A percentile compares a stretch with the other conserved stretches of the same genome.
Conservation (phyloP, 2,888 invertebrate genomes). For the Eilema sororculum region DNA sequence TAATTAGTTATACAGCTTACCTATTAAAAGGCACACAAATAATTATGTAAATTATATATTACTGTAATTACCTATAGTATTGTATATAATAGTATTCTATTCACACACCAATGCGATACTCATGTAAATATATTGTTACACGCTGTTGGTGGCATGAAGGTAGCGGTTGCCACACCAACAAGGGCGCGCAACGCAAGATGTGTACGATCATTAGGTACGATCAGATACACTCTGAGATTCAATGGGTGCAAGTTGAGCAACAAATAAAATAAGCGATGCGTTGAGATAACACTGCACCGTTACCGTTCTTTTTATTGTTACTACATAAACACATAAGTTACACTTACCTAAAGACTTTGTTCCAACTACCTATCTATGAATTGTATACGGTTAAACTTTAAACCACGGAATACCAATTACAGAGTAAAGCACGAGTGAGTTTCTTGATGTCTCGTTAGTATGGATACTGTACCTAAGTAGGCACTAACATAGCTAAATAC, state of each 20-base stretch:
- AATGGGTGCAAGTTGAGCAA: background rate
- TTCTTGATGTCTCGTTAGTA: too few species aligned
- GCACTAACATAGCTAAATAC: too few species aligned
- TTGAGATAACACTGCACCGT: background rate
- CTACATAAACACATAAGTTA: too few species aligned
- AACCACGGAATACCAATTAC: too few species aligned
- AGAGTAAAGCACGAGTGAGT: too few species aligned
- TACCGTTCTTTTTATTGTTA: background rate
- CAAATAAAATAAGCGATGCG: slow-evolving; percentile 8
- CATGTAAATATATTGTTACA: background rate
- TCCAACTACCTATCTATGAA: too few species aligned
- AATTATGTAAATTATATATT: slow-evolving; percentile 10
- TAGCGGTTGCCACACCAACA: background rate
- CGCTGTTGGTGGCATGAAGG: background rate
- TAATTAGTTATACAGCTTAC: background rate
- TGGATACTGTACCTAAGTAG: too few species aligned
- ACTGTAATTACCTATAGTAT: background rate
- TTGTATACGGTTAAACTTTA: too few species aligned
- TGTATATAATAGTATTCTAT: too few species aligned
- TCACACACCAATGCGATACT: too few species aligned
- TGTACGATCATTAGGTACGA: background rate
- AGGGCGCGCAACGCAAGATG: background rate
- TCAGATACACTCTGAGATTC: background rate
- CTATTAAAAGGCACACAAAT: slow-evolving; percentile 7
- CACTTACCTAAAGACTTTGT: too few species aligned